These are phyloP conservation scores for Paradoxurus hermaphroditus DNA, from an alignment of 2,113 vertebrate species.

Conservation along the genomic window DNA sequence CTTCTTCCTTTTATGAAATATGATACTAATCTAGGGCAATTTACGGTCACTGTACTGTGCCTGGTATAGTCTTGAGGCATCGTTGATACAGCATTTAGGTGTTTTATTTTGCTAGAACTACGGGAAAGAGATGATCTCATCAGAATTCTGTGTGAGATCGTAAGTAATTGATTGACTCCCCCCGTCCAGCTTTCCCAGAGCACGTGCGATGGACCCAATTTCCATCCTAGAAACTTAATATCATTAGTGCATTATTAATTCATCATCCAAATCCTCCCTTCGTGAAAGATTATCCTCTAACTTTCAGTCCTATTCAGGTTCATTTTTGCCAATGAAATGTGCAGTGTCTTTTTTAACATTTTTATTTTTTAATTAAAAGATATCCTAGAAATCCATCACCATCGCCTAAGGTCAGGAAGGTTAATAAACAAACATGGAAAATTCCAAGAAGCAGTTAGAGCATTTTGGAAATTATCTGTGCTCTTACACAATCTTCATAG, in stretches of 20 bases:
- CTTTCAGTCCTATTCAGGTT: neutral
- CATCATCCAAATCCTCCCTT: neutral
- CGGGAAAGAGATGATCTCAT: neutral
- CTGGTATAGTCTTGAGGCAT: neutral
- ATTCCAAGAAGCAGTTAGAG: neutral
- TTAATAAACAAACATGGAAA: neutral
- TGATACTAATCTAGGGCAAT: neutral
- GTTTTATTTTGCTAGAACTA: neutral
- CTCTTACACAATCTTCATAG: neutral
- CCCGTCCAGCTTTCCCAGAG: neutral
- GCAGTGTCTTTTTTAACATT: neutral
- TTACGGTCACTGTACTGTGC: neutral
- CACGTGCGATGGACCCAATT: neutral
- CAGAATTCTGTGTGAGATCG: neutral
- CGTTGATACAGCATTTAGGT: neutral
- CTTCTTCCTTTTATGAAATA: neutral
- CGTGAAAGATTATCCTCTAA: neutral
- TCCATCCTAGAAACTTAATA: neutral
- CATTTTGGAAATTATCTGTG: neutral
- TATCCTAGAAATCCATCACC: neutral
- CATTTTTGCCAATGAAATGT: neutral
- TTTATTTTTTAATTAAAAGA: neutral
- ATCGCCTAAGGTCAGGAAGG: neutral
- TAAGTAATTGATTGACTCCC: neutral
- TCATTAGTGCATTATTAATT: conserved; percentile 37